These are phyloP conservation scores for Limenitis camilla DNA, from an alignment of 2,888 invertebrate species.

Conservation along the genomic window DNA sequence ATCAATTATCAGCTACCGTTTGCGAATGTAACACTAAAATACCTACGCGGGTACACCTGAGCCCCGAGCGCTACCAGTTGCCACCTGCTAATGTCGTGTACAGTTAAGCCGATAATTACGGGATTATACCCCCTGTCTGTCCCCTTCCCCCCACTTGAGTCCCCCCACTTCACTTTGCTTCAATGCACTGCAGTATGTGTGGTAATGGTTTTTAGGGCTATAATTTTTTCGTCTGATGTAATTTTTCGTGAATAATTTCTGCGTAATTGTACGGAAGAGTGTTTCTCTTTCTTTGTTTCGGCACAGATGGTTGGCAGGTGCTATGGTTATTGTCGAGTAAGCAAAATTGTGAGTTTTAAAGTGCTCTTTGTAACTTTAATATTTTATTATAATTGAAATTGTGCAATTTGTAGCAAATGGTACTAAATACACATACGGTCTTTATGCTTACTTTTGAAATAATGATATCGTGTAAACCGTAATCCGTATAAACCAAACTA, in stretches of 20 bases:
- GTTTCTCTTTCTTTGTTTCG: conserved; percentile 28
- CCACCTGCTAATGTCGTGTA: conserved; percentile 68
- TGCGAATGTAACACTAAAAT: conserved; percentile 49
- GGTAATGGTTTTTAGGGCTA: conserved; percentile 65
- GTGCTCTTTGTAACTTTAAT: conserved; percentile 18
- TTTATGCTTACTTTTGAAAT: no score
- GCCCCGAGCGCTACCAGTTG: conserved; percentile 42
- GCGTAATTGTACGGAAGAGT: conserved; percentile 38
- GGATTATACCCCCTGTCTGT: conserved; percentile 57
- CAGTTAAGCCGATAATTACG: conserved; percentile 72
- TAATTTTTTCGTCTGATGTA: conserved; percentile 61
- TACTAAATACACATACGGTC: no score
- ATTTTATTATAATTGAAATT: not conserved
- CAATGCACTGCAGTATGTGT: conserved; percentile 63
- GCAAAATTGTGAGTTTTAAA: conserved; percentile 20
- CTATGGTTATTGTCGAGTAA: conserved; percentile 21
- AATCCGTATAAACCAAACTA: no score
- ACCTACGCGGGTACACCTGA: conserved; percentile 25
- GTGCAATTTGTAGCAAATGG: no score
- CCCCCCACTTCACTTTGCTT: conserved; percentile 54
- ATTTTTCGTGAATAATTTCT: conserved; percentile 51
- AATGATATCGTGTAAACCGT: no score
- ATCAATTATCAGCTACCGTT: conserved; percentile 51
- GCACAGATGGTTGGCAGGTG: conserved; percentile 25
- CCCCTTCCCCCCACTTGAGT: conserved; percentile 37